Conservation (phyloP, 2,888 invertebrate species). For the Elegia similella region DNA sequence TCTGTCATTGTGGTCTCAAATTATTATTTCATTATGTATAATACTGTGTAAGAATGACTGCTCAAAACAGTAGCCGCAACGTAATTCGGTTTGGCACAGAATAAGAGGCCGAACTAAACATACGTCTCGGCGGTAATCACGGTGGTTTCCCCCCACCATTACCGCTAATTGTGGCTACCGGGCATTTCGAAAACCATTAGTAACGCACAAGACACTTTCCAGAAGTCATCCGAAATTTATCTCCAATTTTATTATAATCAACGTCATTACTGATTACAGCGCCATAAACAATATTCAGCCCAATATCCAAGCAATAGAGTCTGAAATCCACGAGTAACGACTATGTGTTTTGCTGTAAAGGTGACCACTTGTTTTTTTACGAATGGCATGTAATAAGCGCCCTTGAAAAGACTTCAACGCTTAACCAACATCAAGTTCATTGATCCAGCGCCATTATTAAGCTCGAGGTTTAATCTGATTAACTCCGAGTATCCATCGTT, state of each 20-base stretch:
- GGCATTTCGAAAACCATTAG: constrained; percentile 50
- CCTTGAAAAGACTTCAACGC: constrained; percentile 79
- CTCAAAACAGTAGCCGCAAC: too few species aligned
- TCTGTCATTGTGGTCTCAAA: too few species aligned
- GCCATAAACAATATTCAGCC: neutral
- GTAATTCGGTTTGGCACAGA: neutral
- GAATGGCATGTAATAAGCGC: constrained; percentile 59
- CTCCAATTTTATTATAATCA: constrained; percentile 17
- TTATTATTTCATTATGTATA: too few species aligned
- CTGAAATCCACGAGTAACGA: neutral
- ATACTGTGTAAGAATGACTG: too few species aligned
- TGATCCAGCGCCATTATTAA: constrained; percentile 42
- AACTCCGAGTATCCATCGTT: constrained; percentile 18
- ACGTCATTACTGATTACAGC: constrained; percentile 8
- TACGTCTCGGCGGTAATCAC: constrained; percentile 49
- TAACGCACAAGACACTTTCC: constrained; percentile 13
- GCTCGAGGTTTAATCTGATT: constrained; percentile 23
- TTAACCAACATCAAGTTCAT: constrained; percentile 61
- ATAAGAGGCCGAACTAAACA: constrained; percentile 20
- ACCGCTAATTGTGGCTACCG: constrained; percentile 53
- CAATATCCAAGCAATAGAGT: neutral
- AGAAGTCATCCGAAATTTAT: constrained; percentile 1
- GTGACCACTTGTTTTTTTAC: constrained; percentile 39
- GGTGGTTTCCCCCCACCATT: constrained; percentile 52
- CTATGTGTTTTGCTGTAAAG: constrained; percentile 24